A percentile compares a stretch with the other conserved stretches of the same genome.
Conservation (phyloP, 2,797 vertebrate genomes). For the Parambassis ranga region DNA sequence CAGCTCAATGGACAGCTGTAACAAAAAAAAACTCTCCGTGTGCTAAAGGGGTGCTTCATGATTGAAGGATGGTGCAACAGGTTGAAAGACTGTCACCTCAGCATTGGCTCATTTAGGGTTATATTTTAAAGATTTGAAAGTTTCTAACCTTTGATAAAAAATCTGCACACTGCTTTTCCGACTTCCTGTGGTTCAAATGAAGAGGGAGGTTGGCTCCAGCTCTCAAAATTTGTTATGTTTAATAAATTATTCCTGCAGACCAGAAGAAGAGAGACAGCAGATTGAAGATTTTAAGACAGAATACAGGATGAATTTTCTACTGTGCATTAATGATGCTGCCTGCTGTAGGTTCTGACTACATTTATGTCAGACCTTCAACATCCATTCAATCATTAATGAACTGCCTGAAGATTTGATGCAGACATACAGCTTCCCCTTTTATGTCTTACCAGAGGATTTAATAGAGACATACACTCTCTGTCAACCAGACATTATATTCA, state of each 20-base stretch:
- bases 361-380: neutral
- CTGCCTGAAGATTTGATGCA: neutral
- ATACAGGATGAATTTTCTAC: constrained; percentile 25
- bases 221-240: constrained; percentile 5
- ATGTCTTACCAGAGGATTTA: neutral
- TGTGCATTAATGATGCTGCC: constrained; percentile 6
- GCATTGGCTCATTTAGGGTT: neutral
- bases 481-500: neutral
- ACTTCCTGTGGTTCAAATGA: neutral
- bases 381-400: constrained; percentile 14
- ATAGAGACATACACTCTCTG: neutral
- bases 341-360: neutral
- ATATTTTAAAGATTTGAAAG: neutral
- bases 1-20: neutral
- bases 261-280: neutral
- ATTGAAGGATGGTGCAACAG: constrained; percentile 44
- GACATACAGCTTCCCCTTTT: neutral
- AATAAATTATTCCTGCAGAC: constrained; percentile 30
- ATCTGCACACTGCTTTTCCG: neutral
- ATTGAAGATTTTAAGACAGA: constrained; percentile 29
- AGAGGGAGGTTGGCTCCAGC: neutral
- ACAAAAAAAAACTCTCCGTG: constrained; percentile 1
- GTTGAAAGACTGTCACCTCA: constrained; percentile 17
- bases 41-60: constrained; percentile 15
- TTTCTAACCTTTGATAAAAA: neutral